Base-by-base conservation (phyloP, 2,888 invertebrate species). In the Congeria kusceri region DNA sequence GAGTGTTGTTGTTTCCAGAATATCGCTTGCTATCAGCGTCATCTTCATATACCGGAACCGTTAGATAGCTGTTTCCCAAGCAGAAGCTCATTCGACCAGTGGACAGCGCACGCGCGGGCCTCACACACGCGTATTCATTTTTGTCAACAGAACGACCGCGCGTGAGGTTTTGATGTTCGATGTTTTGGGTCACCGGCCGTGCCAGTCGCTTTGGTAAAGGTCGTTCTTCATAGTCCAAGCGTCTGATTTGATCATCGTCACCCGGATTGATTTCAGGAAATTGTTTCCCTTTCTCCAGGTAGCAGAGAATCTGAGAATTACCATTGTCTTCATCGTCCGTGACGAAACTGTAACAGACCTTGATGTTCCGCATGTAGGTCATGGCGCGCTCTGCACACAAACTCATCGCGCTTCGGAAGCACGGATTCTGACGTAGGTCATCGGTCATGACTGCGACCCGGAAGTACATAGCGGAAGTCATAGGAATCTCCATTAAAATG, bases 401-500 rank as follows among this genome's bases (percentile, higher is more conserved):
- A 9, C 67, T 77, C 15, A 88, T 68, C 3, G 90, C 88, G n/a
- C 76, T 84, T 47, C 80, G 82, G 65, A 88, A 89, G 11, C 83
- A 85, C 9, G 75, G 53, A 56, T 87, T 83, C 3, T 72, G 67
- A 15, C 86, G 59, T 11, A 91, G 65, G 0, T 83, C 83, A 15
- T 81, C 69, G 27, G 82, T 83, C 39, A 83, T 79, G 7, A 83
- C 68, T 15, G 88, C 90, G 5, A 88, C 83, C 28, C 77, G 76
- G 72, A 90, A 91, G 57, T 77, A 76, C 56, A 91, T 79, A 1
- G 86, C 77, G 39, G 85, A 83, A 18, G 79, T 80, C 4, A 88
- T 70, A 0, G 91, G 90, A 7, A 91, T 73, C 80, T 91, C 91
- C 23, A 91, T 62, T n/a, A 91, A 77, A 58, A 88, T 87, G 65